These are phyloP conservation scores for Aurelia sp. DNA, from an alignment of 30 jellyfish, hydroid and myxozoan species.

Conservation along the genomic window DNA sequence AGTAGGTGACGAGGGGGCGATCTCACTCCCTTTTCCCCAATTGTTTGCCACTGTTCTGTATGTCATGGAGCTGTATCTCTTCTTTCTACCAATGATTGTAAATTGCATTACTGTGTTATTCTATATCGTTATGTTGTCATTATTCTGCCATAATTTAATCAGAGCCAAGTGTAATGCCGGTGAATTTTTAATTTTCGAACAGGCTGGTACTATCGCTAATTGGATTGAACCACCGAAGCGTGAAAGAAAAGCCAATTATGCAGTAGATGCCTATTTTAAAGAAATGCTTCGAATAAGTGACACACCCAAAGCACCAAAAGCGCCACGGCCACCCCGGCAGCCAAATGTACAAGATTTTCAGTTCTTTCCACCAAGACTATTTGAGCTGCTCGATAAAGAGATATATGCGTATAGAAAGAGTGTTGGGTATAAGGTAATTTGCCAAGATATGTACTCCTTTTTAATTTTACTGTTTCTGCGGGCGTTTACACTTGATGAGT, in stretches of 20 bases:
- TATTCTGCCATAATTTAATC: too few species aligned
- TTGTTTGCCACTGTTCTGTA: too few species aligned
- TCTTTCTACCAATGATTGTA: too few species aligned
- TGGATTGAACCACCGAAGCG: constrained; percentile 99
- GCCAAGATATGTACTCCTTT: background rate
- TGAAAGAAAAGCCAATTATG: constrained; percentile 98
- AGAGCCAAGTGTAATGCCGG: too few species aligned
- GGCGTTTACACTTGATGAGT: too few species aligned
- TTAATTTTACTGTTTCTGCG: too few species aligned
- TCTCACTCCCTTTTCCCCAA: too few species aligned
- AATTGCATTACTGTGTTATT: too few species aligned
- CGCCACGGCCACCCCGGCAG: constrained; percentile 99
- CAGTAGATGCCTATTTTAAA: constrained; percentile 96
- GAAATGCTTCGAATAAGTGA: constrained; percentile 95
- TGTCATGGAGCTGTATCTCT: too few species aligned
- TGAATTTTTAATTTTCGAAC: background rate
- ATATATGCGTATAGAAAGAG: constrained; percentile 88
- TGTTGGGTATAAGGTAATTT: constrained; percentile 88
- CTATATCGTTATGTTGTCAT: too few species aligned
- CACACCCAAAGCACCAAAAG: constrained; percentile 93
- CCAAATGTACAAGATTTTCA: constrained; percentile 99
- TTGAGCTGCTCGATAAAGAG: constrained; percentile 94
- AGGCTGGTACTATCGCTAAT: constrained; percentile 71
- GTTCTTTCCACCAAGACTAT: constrained; percentile 98
- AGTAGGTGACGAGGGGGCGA: too few species aligned